Base-by-base conservation (phyloP, 2,113 vertebrate species). In the Callocephalon fimbriatum region DNA sequence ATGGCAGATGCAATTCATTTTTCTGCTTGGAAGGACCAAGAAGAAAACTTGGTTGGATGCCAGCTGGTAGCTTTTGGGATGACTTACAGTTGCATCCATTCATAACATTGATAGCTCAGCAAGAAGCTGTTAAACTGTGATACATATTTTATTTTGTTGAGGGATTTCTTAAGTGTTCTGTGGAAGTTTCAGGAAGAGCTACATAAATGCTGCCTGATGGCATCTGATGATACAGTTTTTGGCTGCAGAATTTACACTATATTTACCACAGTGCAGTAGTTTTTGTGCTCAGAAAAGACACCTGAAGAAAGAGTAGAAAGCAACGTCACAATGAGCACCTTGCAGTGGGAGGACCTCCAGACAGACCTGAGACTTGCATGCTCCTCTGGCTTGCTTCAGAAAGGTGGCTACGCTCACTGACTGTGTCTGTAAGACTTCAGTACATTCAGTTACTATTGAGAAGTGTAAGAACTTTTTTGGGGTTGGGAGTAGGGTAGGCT, bases 281-380 rank as follows among this genome's bases (percentile, higher is more conserved):
- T 59, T 51, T 40, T 40, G 23, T 45, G 58, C 37, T n/a, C 44
- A 71, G 48, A 56, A 87, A 37, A 74, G 40, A 32, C 22, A 56
- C 9, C 32, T 12, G 17, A 86, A 26, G 75, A 13, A 66, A 44
- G 35, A n/a, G 31, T 4, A 67, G 40, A 79, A 74, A 78, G 45
- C 45, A 63, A 22, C 0, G 0, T 48, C 62, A 40, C 47, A 35
- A 54, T 0, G 10, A 62, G 40, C 23, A 54, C 23, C 23, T 31
- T 23, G 40, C 14, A 26, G 31, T 23, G 8, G 16, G 56, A 61
- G 25, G 40, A 70, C 15, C 10, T 38, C 18, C 70, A 61, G 38
- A 7, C 54, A 29, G 23, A 40, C n/a, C 27, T 14, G 38, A 54
- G 40, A 48, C 19, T 31, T 48, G 40, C 35, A 6, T 5, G 12